Evolutionary conservation across 2,888 invertebrate genomes (phyloP).

Genomic region (Eristalinus aeneus): DNA sequence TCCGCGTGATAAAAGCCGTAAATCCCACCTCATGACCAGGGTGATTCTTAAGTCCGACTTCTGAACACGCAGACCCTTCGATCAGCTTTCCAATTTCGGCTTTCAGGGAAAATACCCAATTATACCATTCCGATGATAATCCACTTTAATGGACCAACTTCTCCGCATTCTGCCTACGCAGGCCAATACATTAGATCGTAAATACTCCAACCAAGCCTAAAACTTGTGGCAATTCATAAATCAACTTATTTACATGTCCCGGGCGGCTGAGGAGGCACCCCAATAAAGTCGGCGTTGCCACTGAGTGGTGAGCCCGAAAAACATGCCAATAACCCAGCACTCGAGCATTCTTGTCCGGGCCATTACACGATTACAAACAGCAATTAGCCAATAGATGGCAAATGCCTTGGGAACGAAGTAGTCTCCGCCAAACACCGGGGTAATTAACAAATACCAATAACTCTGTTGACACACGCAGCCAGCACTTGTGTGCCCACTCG

Average conservation of each 20-base stretch:
- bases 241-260: constrained; percentile 9
- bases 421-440: constrained; percentile 26
- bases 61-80: background rate
- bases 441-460: constrained; percentile 65
- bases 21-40: background rate
- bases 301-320: constrained; percentile 36
- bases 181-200: background rate
- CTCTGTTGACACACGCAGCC: background rate
- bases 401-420: constrained; percentile 44
- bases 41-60: background rate
- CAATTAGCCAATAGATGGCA: constrained; percentile 57
- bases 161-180: background rate
- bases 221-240: constrained; percentile 10
- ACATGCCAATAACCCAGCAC: constrained; percentile 52
- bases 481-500: background rate
- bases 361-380: constrained; percentile 54
- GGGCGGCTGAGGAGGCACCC: background rate
- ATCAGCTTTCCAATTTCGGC: background rate
- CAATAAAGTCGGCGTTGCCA: background rate
- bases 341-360: constrained; percentile 28
- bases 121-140: background rate
- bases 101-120: background rate
- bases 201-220: background rate
- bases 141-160: background rate
- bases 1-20: too few species aligned